Conservation (phyloP, 2,113 vertebrate genomes). For the Ceuthmochares aereus region DNA sequence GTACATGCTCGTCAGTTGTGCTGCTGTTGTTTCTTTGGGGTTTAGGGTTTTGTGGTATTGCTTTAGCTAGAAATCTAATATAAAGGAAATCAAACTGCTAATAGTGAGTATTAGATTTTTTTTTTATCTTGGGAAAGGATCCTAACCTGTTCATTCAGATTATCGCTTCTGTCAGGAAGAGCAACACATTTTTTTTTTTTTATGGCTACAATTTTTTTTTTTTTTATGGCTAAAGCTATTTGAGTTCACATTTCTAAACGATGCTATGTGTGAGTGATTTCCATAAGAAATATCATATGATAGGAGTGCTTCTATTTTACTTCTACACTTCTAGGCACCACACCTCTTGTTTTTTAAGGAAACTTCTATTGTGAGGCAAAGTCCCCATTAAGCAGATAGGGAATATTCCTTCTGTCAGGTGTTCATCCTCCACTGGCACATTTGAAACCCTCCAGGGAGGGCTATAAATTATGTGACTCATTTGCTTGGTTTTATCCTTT, state of each 20-base stretch:
- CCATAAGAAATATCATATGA: not conserved
- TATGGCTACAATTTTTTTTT: too few relatives aligned
- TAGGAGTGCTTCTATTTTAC: not conserved
- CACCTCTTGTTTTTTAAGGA: not conserved
- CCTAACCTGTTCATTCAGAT: not conserved
- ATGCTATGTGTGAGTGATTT: not conserved
- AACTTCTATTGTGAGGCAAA: not conserved
- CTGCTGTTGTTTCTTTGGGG: not conserved
- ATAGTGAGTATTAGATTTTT: not conserved
- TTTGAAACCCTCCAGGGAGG: not conserved
- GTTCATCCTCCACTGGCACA: not conserved
- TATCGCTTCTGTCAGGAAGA: accelerated
- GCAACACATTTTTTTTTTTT: not conserved
- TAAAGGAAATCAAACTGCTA: not conserved
- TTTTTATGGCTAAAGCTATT: not conserved
- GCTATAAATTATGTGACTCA: not conserved
- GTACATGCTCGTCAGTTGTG: not conserved
- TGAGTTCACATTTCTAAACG: not conserved
- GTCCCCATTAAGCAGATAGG: not conserved
- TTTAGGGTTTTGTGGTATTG: not conserved
- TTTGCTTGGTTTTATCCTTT: not conserved
- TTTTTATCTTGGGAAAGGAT: not conserved
- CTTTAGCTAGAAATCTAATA: not conserved
- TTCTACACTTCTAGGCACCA: not conserved
- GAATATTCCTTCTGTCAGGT: not conserved